Conservation (phyloP, 2,888 invertebrate genomes). For the Alloscopus bannaensis region DNA sequence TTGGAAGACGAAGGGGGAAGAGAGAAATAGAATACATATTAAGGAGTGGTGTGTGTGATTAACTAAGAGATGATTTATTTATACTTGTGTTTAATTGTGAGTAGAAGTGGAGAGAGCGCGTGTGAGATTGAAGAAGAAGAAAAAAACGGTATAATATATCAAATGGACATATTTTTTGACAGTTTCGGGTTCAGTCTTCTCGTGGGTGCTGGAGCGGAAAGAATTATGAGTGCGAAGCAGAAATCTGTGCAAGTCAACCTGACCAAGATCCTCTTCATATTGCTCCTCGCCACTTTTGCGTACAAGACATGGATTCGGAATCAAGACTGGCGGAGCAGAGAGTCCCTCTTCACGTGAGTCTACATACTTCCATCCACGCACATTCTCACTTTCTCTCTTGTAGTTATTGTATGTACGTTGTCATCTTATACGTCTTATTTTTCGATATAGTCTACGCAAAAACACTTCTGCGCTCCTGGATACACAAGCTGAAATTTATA, state of each 20-base stretch:
- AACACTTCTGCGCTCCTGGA: too few species aligned
- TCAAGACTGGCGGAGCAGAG: constrained; percentile 86
- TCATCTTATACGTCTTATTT: too few species aligned
- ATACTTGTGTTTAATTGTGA: constrained; percentile 70
- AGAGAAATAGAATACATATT: constrained; percentile 63
- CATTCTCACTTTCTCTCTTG: constrained; percentile 24
- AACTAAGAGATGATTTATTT: constrained; percentile 71
- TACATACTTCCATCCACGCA: not conserved
- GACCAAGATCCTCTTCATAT: constrained; percentile 78
- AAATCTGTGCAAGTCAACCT: constrained; percentile 75
- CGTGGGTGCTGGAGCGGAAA: constrained; percentile 84
- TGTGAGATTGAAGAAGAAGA: too few species aligned
- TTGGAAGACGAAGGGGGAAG: constrained; percentile 3
- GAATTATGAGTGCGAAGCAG: constrained; percentile 72
- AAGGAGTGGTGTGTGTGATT: constrained; percentile 68
- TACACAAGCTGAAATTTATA: too few species aligned
- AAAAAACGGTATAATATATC: constrained; percentile 72
- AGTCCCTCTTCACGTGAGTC: constrained; percentile 84
- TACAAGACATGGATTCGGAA: constrained; percentile 83
- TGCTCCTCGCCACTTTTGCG: constrained; percentile 81
- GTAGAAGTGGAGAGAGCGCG: too few species aligned
- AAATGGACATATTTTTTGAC: constrained; percentile 73
- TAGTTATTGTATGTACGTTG: not conserved
- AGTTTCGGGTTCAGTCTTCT: constrained; percentile 89
- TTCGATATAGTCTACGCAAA: too few species aligned